Evolutionary conservation across 2,888 invertebrate genomes (phyloP).

Genomic region (Drosophila prostipennis): DNA sequence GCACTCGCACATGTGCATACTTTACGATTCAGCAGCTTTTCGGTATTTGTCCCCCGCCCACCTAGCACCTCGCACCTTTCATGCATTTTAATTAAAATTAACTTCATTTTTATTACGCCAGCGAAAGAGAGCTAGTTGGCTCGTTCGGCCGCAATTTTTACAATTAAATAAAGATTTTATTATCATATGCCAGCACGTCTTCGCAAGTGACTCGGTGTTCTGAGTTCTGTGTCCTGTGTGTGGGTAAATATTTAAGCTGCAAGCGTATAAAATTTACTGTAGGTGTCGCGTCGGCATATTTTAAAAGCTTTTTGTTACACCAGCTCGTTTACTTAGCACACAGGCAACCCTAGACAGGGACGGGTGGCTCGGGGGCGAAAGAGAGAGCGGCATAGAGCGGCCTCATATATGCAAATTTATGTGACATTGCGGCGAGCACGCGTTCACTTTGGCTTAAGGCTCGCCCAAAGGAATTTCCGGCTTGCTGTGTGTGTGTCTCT

Average conservation of each 20-base stretch:
- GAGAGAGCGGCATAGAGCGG: slow-evolving; percentile 15
- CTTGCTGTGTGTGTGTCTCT: slow-evolving; percentile 23
- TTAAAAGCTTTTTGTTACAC: slow-evolving; percentile 81
- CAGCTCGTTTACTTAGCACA: slow-evolving; percentile 69
- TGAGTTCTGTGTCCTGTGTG: slow-evolving; percentile 43
- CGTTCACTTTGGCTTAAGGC: slow-evolving; percentile 75
- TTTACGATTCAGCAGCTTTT: slow-evolving; percentile 72
- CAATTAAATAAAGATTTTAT: slow-evolving; percentile 80
- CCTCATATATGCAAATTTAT: slow-evolving; percentile 68
- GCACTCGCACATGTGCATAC: slow-evolving; percentile 32
- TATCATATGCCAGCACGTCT: slow-evolving; percentile 60
- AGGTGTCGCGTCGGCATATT: slow-evolving; percentile 83
- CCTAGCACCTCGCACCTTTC: slow-evolving; percentile 60
- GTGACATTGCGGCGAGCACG: slow-evolving; percentile 71
- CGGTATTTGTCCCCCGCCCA: slow-evolving; percentile 18
- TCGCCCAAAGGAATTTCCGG: slow-evolving; percentile 75
- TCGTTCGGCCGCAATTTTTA: slow-evolving; percentile 72
- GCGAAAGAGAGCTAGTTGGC: slow-evolving; percentile 43
- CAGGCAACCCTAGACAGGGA: slow-evolving; percentile 5
- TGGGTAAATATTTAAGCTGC: slow-evolving; percentile 80
- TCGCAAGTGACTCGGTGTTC: slow-evolving; percentile 20
- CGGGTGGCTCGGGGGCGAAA: neutral
- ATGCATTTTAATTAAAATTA: slow-evolving; percentile 80
- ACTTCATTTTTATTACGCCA: slow-evolving; percentile 76
- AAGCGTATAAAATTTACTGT: slow-evolving; percentile 73